Evolutionary conservation across 2,797 vertebrate genomes (phyloP).

Genomic region (Mormyrops attenuatus): DNA sequence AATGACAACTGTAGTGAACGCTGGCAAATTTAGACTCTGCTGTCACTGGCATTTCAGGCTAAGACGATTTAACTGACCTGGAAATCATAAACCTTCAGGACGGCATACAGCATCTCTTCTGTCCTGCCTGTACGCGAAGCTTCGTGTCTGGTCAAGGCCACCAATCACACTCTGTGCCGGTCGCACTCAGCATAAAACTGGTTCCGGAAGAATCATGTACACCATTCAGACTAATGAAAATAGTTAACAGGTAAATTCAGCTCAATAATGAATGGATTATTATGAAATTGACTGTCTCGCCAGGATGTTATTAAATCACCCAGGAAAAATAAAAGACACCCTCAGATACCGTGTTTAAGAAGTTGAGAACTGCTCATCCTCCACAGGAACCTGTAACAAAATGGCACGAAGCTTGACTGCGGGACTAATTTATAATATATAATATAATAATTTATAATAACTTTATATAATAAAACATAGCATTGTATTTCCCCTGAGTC

Average conservation of each 20-base stretch:
- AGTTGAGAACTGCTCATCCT: neutral
- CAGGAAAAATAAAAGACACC: neutral
- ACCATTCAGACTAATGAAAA: neutral
- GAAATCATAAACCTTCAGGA: neutral
- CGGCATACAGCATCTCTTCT: neutral
- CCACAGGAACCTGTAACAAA: neutral
- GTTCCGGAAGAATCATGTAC: conserved; percentile 1
- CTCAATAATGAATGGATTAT: neutral
- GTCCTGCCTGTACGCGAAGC: neutral
- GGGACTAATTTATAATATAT: neutral
- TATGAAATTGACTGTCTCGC: neutral
- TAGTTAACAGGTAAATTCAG: neutral
- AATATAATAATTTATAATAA: too few species aligned
- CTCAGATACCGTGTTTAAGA: neutral
- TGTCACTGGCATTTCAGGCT: neutral
- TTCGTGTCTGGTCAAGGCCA: conserved; percentile 12
- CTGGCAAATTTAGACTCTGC: neutral
- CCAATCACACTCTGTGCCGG: neutral
- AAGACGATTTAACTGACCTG: neutral
- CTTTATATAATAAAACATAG: neutral
- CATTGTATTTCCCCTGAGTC: neutral
- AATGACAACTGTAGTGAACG: neutral
- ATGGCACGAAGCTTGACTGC: neutral
- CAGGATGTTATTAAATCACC: neutral
- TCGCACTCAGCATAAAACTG: conserved; percentile 10